Percentiles rank a stretch among this genome's conserved stretches.
These are phyloP conservation scores for Zosterops japonicus DNA, from an alignment of 2,113 vertebrate species.

Conservation along the genomic window DNA sequence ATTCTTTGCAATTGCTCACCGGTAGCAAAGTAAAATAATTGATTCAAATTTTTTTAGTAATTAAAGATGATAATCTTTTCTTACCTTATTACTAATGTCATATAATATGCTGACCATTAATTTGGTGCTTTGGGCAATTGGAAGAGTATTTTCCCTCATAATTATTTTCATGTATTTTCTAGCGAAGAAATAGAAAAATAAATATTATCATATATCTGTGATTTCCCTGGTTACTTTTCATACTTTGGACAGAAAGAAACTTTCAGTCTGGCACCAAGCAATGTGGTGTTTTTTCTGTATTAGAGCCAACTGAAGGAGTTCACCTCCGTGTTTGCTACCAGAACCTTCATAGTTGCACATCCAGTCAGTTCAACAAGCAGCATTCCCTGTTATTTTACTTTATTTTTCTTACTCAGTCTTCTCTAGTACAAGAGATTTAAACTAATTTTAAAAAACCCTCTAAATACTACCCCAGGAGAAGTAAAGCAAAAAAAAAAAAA, in stretches of 20 bases:
- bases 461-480: background rate
- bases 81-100: background rate
- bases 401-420: background rate
- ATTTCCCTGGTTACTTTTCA: background rate
- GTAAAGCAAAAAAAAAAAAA: background rate
- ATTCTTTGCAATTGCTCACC: background rate
- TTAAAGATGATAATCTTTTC: constrained; percentile 6
- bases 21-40: background rate
- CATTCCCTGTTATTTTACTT: background rate
- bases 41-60: background rate
- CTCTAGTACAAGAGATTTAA: background rate
- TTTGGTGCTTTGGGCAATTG: background rate
- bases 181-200: background rate
- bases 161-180: background rate
- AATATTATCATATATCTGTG: background rate
- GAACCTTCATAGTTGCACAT: background rate
- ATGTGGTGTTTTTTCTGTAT: background rate
- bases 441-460: background rate
- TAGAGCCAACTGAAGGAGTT: background rate
- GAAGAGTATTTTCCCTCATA: background rate
- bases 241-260: background rate
- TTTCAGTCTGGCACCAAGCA: background rate
- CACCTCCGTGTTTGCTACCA: background rate
- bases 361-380: background rate
- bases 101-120: background rate